Evolutionary conservation across 2,113 vertebrate genomes (phyloP).

Genomic region (Enhydra lutris): DNA sequence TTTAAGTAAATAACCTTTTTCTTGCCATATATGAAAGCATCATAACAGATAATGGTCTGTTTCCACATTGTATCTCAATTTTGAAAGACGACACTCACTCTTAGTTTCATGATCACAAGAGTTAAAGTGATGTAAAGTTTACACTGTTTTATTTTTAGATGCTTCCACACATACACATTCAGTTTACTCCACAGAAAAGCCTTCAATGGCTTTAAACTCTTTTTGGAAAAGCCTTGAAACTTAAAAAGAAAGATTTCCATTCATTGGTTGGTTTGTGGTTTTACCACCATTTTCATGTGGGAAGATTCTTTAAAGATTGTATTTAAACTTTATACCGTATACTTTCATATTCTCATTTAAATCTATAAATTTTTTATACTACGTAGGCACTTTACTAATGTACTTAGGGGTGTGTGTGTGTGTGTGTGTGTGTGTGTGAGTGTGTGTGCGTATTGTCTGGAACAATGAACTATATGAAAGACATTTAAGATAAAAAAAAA

Average conservation of each 20-base stretch:
- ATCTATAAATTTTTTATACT: not conserved
- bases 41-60: not conserved
- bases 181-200: constrained; percentile 30
- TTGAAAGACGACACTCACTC: constrained; percentile 38
- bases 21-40: not conserved
- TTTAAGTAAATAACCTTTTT: not conserved
- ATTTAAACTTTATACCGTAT: not conserved
- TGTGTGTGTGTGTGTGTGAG: not conserved
- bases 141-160: constrained; percentile 57
- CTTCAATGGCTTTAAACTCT: not conserved
- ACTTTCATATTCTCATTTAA: constrained; percentile 3
- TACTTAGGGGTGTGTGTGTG: not conserved
- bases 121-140: constrained; percentile 11
- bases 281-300: constrained; percentile 17
- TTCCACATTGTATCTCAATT: constrained; percentile 17
- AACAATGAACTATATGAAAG: not conserved
- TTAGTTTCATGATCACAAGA: not conserved
- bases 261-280: not conserved
- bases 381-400: not conserved
- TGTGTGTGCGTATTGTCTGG: not conserved
- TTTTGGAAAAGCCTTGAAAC: constrained; percentile 43
- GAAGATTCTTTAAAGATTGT: not conserved
- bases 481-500: not conserved
- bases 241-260: not conserved
- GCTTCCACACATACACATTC: not conserved